phyloP scores from a whole-genome alignment of 2,113 vertebrate genomes.

The Colossoma macropomum region DNA sequence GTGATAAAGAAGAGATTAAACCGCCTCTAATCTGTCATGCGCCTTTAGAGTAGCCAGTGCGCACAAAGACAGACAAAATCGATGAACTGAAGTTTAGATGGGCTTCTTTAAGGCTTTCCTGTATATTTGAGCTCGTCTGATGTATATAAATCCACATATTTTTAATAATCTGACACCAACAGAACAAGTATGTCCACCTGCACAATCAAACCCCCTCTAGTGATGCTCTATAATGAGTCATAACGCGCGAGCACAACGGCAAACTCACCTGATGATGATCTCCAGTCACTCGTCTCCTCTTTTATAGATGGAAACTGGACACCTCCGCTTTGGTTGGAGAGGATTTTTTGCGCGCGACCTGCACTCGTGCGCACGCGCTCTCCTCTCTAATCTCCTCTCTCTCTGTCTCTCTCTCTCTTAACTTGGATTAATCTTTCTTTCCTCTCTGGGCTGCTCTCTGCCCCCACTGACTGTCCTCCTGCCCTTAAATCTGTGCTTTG shows the following conservation, averaged over 20 bases:
- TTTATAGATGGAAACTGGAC: conserved; percentile 11
- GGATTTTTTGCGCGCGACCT: conserved; percentile 19
- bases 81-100: no score
- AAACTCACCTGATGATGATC: conserved; percentile 35
- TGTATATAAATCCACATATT: background rate
- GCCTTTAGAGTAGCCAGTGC: background rate
- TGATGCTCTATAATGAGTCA: background rate
- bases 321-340: background rate
- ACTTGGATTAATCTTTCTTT: conserved; percentile 40
- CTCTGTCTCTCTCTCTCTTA: conserved; percentile 39
- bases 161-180: background rate
- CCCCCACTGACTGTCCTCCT: background rate
- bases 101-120: no score
- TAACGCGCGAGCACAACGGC: background rate
- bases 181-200: background rate
- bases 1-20: background rate
- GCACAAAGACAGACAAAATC: no score
- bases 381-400: conserved; percentile 3
- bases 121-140: background rate
- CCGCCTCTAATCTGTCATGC: background rate
- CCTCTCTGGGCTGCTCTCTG: conserved; percentile 15
- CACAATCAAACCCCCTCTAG: background rate
- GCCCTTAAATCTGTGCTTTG: background rate
- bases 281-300: background rate
- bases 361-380: background rate